Evolutionary conservation across 2,888 invertebrate genomes (phyloP).

Genomic region (Flexamia atlantica): DNA sequence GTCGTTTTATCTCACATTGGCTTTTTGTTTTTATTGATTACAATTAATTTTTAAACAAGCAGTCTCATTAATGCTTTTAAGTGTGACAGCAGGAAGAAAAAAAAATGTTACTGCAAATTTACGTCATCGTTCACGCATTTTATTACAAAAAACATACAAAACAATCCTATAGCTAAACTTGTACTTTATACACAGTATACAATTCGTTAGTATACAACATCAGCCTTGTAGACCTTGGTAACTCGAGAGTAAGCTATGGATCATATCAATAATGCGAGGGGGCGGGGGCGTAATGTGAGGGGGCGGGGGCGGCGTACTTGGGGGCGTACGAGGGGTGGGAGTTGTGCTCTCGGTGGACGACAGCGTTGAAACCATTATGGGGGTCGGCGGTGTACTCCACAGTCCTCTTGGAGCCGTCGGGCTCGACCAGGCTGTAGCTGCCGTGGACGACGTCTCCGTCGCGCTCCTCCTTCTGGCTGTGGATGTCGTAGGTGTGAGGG

Average conservation of each 20-base stretch:
- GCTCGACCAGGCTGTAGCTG: slow-evolving; percentile 67
- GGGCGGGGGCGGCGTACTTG: neutral
- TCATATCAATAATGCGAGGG: slow-evolving; percentile 24
- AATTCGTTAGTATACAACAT: neutral
- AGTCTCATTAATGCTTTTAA: too few relatives aligned
- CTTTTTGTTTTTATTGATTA: too few relatives aligned
- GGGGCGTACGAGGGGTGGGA: slow-evolving; percentile 62
- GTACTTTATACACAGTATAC: slow-evolving; percentile 56
- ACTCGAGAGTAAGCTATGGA: neutral
- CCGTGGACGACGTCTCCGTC: slow-evolving; percentile 70
- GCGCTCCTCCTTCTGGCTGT: slow-evolving; percentile 69
- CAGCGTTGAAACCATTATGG: slow-evolving; percentile 71
- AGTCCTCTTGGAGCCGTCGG: slow-evolving; percentile 61
- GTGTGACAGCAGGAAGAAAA: too few relatives aligned
- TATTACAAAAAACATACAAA: slow-evolving; percentile 52
- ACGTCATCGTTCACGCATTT: slow-evolving; percentile 25
- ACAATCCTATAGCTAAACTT: slow-evolving; percentile 42
- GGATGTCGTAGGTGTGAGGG: slow-evolving; percentile 70
- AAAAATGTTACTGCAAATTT: neutral
- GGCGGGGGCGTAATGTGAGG: slow-evolving; percentile 27
- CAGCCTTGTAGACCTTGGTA: slow-evolving; percentile 22
- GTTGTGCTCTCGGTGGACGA: slow-evolving; percentile 69
- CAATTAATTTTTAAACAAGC: too few relatives aligned
- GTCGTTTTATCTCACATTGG: too few relatives aligned
- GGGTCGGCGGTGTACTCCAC: slow-evolving; percentile 71